phyloP scores from a whole-genome alignment of 2,888 invertebrate species.

The Netelia virgata region DNA sequence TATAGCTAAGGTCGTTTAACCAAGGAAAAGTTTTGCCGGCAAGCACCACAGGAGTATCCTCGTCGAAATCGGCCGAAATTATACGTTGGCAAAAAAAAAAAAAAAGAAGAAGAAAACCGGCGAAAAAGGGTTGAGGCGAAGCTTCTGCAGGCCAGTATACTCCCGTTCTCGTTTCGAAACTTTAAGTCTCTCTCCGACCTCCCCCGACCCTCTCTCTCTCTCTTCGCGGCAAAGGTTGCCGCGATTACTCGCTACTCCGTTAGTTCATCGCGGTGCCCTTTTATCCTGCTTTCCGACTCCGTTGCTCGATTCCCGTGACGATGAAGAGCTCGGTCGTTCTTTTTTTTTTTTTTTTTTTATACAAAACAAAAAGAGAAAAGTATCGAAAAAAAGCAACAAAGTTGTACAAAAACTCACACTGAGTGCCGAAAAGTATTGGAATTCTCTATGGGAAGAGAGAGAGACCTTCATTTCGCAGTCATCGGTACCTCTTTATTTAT shows the following conservation, averaged over 20 bases:
- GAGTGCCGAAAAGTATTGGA: slow-evolving; percentile 39
- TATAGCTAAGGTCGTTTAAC: slow-evolving; percentile 43
- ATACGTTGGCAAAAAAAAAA: slow-evolving; percentile 48
- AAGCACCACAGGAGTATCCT: slow-evolving; percentile 19
- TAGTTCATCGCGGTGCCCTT: slow-evolving; percentile 49
- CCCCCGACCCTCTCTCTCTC: slow-evolving; percentile 70
- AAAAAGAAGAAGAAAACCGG: slow-evolving; percentile 36
- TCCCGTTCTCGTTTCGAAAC: slow-evolving; percentile 53
- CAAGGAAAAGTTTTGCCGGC: slow-evolving; percentile 70
- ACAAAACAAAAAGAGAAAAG: slow-evolving; percentile 6
- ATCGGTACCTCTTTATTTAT: slow-evolving; percentile 53
- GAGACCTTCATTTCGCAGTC: slow-evolving; percentile 41
- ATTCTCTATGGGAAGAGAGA: slow-evolving; percentile 19
- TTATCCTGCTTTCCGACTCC: slow-evolving; percentile 53
- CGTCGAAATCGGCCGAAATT: slow-evolving; percentile 71
- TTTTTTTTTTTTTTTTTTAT: slow-evolving; percentile 1
- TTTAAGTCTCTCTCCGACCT: slow-evolving; percentile 32
- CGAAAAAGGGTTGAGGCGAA: slow-evolving; percentile 34
- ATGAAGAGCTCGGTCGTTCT: slow-evolving; percentile 25
- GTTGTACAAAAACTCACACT: slow-evolving; percentile 35
- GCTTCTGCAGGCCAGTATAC: slow-evolving; percentile 8
- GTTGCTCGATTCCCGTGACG: slow-evolving; percentile 25
- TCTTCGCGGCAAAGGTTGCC: slow-evolving; percentile 59
- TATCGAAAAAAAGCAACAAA: slow-evolving; percentile 22
- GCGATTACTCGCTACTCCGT: slow-evolving; percentile 68